Conservation (phyloP, 1,140 invertebrate species). For the Drosophila rhopaloa region DNA sequence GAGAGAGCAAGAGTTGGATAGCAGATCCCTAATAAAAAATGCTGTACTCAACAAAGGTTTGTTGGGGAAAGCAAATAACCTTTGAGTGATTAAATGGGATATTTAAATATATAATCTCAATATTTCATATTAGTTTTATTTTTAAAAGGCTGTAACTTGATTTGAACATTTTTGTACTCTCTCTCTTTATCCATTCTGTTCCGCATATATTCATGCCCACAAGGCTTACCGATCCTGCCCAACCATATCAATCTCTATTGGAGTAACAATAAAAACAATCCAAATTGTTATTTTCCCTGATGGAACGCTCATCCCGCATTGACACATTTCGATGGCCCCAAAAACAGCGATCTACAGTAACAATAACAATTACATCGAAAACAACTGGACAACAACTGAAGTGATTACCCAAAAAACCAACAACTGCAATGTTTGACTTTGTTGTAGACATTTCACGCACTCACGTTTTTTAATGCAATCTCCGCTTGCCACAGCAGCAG, state of each 20-base stretch:
- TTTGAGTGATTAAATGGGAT: no score
- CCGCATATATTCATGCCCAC: no score
- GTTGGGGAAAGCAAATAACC: no score
- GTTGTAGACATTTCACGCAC: constrained; percentile 69
- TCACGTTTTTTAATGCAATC: constrained; percentile 82
- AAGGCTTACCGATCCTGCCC: no score
- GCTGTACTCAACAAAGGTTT: no score
- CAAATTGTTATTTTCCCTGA: constrained; percentile 32
- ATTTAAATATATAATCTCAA: no score
- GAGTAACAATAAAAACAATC: constrained; percentile 3
- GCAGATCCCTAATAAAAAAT: no score
- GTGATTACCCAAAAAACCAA: constrained; percentile 42
- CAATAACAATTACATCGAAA: constrained; percentile 49
- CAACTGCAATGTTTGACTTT: constrained; percentile 39
- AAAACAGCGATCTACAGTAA: constrained; percentile 38
- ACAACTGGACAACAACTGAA: constrained; percentile 19
- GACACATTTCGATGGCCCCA: constrained; percentile 58
- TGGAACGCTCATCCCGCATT: constrained; percentile 50
- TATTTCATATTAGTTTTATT: no score
- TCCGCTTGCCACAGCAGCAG: neutral
- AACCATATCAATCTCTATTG: constrained; percentile 8
- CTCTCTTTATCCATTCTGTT: no score
- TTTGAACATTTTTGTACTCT: no score
- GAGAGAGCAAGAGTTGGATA: neutral
- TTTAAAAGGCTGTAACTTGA: no score